Base-by-base conservation (phyloP, 2,113 vertebrate genomes). In the Nibea albiflora region DNA sequence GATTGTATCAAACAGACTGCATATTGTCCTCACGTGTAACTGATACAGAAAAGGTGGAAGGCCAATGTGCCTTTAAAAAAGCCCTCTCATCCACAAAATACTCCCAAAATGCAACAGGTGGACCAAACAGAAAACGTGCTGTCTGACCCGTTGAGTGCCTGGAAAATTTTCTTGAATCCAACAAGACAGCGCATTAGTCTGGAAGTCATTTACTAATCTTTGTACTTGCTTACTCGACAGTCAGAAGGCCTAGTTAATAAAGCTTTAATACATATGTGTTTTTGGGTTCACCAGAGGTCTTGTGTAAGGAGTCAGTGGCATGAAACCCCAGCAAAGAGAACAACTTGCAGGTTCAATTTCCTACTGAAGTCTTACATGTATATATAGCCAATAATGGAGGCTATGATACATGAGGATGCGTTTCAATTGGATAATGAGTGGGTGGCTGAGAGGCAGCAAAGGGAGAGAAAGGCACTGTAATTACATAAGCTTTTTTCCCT, bases 341-440 rank as follows among this genome's bases (percentile, higher is more conserved):
- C 35, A 74, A 49, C 44, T 12, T 57, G 16, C n/a, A 65, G 49
- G 58, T 75, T 78, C 60, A 64, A 66, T 84, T 71, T 89, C 69
- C 60, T 54, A 46, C 85, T 53, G 16, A 77, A 86, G 72, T 49
- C 42, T 81, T 77, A 82, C 58, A 78, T 92, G 73, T 91, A 92
- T 93, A 91, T 89, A 90, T 86, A 90, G 88, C 56, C 47, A 84
- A 91, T 88, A 91, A 92, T 90, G 62, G 76, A 90, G 85, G 68
- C 89, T 79, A 74, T 86, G 73, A 88, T 91, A 85, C 86, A 85
- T 26, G 49, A 90, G 80, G 78, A 90, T 85, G 80, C 88, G 85
- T 91, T 94, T 91, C 81, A 92, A 84, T 86, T 84, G 91, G 86
- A 92, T 95, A 95, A 95, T 94, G 90, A 94, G 88, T 92, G 92